Evolutionary conservation across 2,797 vertebrate species (phyloP), one percentile per base, ranked within the genome.

Genomic region (Cyclura pinguis): DNA sequence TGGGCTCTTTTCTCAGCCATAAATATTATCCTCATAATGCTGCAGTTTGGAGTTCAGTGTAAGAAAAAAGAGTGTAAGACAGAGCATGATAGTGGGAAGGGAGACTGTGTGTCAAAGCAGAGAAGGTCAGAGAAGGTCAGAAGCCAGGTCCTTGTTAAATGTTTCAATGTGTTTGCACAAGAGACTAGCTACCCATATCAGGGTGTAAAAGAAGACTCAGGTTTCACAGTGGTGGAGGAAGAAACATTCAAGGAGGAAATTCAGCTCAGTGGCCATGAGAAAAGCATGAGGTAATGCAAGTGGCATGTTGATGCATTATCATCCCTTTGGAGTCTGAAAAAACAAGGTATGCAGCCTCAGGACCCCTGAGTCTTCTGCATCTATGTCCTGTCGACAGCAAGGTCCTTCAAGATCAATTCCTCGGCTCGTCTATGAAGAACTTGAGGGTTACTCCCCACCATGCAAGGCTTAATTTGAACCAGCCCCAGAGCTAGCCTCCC

Each of bases 111-210:
- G 93, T 95, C 86, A 91, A 85, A 85, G 88, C 64, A 92, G 89
- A 18, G 50, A 81, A 73, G 93, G 94, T 96, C 93, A 90, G 42
- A 94, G 91, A 91, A 86, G 95, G 95, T 96, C 92, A 86, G 1
- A 89, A 95, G 95, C 95, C 92, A 93, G 92, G 94, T 76, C 86
- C 86, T 88, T 72, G 89, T 92, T 96, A 96, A 96, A 92, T 86
- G 88, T 95, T 97, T 91, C 95, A 96, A 90, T 93, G 91, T 97
- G 96, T 96, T 93, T 92, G 88, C 84, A 94, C 74, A 38, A 92
- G 95, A 95, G 93, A 90, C 91, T 85, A 93, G 90, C 67, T 27
- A 84, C 84, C 89, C 77, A 55, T 69, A 73, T 80, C 50, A 89
- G 88, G 90, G 92, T 95, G 94, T 93, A 96, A 95, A 93, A 93